phyloP scores from a whole-genome alignment of 2,113 vertebrate genomes.

The Nettapus auritus region DNA sequence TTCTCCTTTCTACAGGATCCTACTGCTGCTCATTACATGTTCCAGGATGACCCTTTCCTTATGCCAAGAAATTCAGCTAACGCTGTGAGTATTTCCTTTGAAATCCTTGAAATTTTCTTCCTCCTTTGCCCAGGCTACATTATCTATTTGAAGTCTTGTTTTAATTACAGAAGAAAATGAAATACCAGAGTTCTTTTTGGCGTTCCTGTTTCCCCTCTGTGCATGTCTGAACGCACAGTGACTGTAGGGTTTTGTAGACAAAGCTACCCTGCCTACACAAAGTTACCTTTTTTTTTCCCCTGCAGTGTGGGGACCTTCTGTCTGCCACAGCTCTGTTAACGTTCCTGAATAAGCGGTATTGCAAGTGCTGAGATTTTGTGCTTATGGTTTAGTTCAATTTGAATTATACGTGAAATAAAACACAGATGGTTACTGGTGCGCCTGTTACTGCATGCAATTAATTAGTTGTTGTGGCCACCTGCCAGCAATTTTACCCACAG shows the following conservation, averaged over 20 bases:
- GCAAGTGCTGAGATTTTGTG: background rate
- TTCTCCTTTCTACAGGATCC: constrained; percentile 81
- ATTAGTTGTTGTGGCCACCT: background rate
- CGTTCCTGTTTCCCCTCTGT: background rate
- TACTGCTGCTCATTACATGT: constrained; percentile 84
- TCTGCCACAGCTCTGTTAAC: background rate
- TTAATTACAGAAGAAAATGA: background rate
- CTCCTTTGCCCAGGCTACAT: accelerated
- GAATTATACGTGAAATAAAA: background rate
- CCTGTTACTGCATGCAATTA: background rate
- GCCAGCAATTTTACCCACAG: background rate
- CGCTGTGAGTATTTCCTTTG: constrained; percentile 79
- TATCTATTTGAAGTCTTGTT: background rate
- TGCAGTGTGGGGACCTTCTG: background rate
- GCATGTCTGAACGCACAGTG: background rate
- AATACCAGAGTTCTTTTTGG: background rate
- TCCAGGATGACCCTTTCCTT: constrained; percentile 93
- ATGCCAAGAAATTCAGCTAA: constrained; percentile 78
- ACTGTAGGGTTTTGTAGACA: background rate
- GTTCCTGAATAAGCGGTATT: background rate
- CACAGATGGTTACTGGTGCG: background rate
- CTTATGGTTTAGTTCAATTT: background rate
- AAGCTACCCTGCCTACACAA: background rate
- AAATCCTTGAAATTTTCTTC: background rate
- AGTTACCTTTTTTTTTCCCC: background rate